phyloP scores from a whole-genome alignment of 2,113 vertebrate genomes.

The Carollia perspicillata region DNA sequence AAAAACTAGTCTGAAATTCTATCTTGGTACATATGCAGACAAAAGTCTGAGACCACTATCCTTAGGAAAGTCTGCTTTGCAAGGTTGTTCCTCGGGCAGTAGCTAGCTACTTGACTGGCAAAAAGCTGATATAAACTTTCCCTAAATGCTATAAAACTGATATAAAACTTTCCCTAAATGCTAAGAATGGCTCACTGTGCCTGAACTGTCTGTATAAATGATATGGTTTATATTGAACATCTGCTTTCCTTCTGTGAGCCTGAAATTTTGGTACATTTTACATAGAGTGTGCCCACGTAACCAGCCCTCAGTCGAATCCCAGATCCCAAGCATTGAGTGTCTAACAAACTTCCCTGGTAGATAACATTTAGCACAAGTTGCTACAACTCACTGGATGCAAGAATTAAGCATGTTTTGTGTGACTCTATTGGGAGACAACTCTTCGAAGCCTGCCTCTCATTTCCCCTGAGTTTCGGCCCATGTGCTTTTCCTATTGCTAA shows the following conservation, averaged over 20 bases:
- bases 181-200: background rate
- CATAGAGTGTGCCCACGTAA: background rate
- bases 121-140: background rate
- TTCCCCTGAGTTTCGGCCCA: background rate
- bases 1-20: background rate
- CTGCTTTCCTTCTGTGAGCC: background rate
- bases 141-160: background rate
- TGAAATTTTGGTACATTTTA: background rate
- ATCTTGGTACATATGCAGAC: background rate
- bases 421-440: background rate
- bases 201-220: background rate
- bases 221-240: background rate
- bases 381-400: background rate
- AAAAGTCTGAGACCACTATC: background rate
- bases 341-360: background rate
- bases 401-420: background rate
- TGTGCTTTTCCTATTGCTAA: background rate
- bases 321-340: background rate
- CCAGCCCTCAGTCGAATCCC: background rate
- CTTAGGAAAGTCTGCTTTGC: background rate
- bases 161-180: background rate
- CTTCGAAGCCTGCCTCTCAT: background rate
- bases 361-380: background rate
- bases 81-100: background rate
- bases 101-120: background rate